phyloP scores from a whole-genome alignment of 2,888 invertebrate species.

The Mythimna impura region DNA sequence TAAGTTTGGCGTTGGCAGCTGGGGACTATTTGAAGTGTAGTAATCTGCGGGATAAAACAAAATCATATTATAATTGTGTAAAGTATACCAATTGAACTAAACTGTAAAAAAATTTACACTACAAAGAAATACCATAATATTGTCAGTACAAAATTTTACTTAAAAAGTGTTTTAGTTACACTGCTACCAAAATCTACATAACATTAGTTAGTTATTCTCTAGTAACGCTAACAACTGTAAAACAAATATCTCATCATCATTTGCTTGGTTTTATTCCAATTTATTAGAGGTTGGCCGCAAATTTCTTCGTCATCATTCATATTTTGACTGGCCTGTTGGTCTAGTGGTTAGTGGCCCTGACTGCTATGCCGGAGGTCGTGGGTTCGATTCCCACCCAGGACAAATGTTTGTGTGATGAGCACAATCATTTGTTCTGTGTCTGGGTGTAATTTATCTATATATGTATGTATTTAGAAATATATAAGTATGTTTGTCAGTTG shows the following conservation, averaged over 20 bases:
- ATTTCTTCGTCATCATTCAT: neutral
- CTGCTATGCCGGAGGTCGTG: no score
- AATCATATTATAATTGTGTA: constrained; percentile 8
- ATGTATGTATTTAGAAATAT: no score
- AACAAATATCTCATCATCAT: neutral
- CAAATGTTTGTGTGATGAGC: no score
- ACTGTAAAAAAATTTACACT: neutral
- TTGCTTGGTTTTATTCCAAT: neutral
- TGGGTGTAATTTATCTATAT: no score
- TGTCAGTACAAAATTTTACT: neutral
- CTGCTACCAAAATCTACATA: neutral
- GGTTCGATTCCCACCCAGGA: no score
- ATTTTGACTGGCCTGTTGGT: no score
- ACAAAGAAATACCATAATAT: constrained; percentile 7
- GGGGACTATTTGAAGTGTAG: constrained; percentile 81
- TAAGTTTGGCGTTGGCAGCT: constrained; percentile 83
- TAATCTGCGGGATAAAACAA: constrained; percentile 74
- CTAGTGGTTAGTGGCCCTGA: no score
- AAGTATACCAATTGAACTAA: neutral
- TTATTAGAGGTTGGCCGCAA: neutral
- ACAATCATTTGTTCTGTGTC: no score
- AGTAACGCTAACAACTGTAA: neutral
- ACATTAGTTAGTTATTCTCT: neutral
- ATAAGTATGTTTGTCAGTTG: no score
- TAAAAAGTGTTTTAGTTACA: constrained; percentile 32